These are phyloP conservation scores for Lepetodrilus schrolli DNA, from an alignment of 2,888 invertebrate species.

Conservation along the genomic window DNA sequence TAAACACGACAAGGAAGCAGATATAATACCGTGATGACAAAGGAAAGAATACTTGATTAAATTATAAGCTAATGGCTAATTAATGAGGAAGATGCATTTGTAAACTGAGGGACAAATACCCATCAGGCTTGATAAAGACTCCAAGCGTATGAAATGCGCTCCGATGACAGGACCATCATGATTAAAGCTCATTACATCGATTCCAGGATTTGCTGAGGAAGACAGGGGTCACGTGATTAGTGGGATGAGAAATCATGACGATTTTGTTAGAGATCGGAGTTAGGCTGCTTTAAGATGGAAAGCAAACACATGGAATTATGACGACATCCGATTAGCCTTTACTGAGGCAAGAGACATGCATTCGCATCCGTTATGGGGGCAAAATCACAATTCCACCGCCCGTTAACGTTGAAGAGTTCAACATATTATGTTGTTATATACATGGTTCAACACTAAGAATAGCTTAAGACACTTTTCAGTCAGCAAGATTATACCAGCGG, in stretches of 20 bases:
- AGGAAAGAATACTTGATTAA: slow-evolving; percentile 48
- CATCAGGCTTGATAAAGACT: slow-evolving; percentile 33
- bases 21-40: slow-evolving; percentile 36
- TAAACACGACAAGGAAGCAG: slow-evolving; percentile 1
- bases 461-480: no score
- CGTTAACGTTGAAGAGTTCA: no score
- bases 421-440: no score
- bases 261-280: neutral
- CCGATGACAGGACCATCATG: slow-evolving; percentile 40
- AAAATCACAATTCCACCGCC: no score
- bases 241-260: neutral
- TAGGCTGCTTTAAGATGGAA: neutral
- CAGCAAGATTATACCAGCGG: no score
- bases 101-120: slow-evolving; percentile 40
- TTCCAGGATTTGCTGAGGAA: slow-evolving; percentile 32
- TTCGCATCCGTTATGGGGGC: no score
- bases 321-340: no score
- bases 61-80: slow-evolving; percentile 59
- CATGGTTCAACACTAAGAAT: no score
- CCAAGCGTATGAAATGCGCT: slow-evolving; percentile 40
- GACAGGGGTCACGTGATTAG: slow-evolving; percentile 23
- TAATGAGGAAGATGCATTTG: slow-evolving; percentile 53
- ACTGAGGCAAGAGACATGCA: no score
- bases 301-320: neutral
- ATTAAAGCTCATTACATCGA: slow-evolving; percentile 41